A percentile compares a stretch with the other conserved stretches of the same genome.
Conservation (phyloP, 2,113 vertebrate species). For the Phasianus colchicus region DNA sequence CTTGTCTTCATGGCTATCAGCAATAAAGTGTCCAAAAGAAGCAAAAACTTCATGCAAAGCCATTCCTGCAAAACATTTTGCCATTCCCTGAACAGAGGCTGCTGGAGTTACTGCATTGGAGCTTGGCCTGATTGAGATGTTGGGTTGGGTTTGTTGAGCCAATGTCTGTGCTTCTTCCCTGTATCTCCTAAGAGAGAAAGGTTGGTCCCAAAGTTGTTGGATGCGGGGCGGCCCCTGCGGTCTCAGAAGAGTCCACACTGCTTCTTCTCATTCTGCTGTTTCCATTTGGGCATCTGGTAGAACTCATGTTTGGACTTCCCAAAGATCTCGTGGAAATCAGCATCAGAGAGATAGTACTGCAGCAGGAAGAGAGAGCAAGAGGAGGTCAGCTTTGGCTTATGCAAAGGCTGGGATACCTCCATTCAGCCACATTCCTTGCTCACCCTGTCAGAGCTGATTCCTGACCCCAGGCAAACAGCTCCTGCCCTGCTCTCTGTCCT, state of each 20-base stretch:
- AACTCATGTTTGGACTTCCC: slow-evolving; percentile 86
- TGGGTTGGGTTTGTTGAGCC: background rate
- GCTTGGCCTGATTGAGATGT: background rate
- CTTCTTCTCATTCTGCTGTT: slow-evolving; percentile 89
- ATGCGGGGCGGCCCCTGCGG: background rate
- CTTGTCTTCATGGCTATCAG: background rate
- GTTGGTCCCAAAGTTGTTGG: background rate
- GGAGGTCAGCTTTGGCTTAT: background rate
- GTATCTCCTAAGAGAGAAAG: background rate
- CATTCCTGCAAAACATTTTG: background rate
- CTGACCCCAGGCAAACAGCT: background rate
- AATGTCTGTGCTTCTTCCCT: background rate
- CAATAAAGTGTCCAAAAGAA: background rate
- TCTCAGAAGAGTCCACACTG: slow-evolving; percentile 88
- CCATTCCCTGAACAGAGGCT: background rate
- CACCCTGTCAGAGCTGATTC: background rate
- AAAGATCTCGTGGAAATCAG: slow-evolving; percentile 85
- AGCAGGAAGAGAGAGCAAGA: background rate
- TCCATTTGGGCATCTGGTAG: slow-evolving; percentile 89
- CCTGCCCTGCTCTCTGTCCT: background rate
- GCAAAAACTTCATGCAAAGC: background rate
- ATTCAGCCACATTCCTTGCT: fast-evolving
- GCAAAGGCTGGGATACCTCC: background rate
- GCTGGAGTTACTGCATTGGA: background rate
- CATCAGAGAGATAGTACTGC: slow-evolving; percentile 87